Base-by-base conservation (phyloP, 2,888 invertebrate genomes). In the Xestoiulus laeticollis region DNA sequence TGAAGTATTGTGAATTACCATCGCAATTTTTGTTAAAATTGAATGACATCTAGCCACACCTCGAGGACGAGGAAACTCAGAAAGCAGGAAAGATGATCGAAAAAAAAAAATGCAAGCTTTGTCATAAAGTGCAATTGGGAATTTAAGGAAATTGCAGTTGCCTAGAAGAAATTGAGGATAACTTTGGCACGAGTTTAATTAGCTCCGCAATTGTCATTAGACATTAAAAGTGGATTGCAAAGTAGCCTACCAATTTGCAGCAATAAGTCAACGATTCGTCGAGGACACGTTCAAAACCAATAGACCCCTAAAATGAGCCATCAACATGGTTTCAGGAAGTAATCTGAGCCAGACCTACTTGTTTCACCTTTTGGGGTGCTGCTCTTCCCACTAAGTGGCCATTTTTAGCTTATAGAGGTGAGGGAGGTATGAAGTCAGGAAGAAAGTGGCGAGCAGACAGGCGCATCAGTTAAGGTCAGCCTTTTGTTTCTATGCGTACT, bases 241-340 rank as follows among this genome's bases (percentile, higher is more conserved):
- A 48, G n/a, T n/a, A n/a, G n/a, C n/a, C n/a, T 48, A 48, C 48
- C 3, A 3, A 19, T 12, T 14, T 48, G 12, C 19, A 48, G 48
- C 19, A 48, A 14, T 48, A 16, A 48, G 48, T 48, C 3, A 48
- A 48, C 12, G 3, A 48, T 48, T 19, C 8, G 14, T 48, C 14
- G 12, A 48, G 48, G 48, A 48, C 3, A 12, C 0, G 48, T 10
- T 48, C 48, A 19, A 19, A 10, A 48, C 10, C 3, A 14, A 12
- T 48, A 48, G 14, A 48, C 4, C 2, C 4, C 12, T 3, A 48
- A 16, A 19, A 16, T 48, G 14, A 16, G 19, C 14, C 48, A 30
- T 78, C 30, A 78, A 78, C 26, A 26, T 78, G 26, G 78, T 30
- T 78, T 30, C 78, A 78, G 78, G 78, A 78, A 78, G 78, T 78